Evolutionary conservation across 2,797 vertebrate genomes (phyloP).

Genomic region (Bufotes viridis): DNA sequence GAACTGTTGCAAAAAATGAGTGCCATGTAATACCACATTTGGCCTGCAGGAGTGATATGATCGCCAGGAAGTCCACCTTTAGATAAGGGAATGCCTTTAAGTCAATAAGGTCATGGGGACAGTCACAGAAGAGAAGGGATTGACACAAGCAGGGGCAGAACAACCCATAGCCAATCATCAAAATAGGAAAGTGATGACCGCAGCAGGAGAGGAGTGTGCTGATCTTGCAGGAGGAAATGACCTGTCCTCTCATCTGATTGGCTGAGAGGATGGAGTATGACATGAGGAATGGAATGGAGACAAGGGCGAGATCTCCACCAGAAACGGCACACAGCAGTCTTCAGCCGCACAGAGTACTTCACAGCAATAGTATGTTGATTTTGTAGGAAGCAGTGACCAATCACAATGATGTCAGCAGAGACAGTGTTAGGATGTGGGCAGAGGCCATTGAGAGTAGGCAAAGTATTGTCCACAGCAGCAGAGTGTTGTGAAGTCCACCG

Average conservation of each 20-base stretch:
- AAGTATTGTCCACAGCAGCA: neutral
- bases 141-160: neutral
- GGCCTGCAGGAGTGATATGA: neutral
- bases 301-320: no score
- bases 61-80: neutral
- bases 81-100: neutral
- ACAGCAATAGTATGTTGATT: no score
- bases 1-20: neutral
- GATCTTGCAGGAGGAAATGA: neutral
- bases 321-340: no score
- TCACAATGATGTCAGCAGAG: neutral
- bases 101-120: neutral
- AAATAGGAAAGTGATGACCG: neutral
- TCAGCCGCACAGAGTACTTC: neutral
- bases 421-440: neutral
- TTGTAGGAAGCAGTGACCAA: neutral
- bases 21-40: neutral
- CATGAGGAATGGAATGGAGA: neutral
- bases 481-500: neutral
- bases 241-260: neutral
- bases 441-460: neutral
- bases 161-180: neutral
- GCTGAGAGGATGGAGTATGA: neutral
- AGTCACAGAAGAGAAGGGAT: no score
- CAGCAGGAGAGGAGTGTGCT: neutral